These are phyloP conservation scores for Melanerpes formicivorus DNA, from an alignment of 2,113 vertebrate genomes.

Conservation along the genomic window DNA sequence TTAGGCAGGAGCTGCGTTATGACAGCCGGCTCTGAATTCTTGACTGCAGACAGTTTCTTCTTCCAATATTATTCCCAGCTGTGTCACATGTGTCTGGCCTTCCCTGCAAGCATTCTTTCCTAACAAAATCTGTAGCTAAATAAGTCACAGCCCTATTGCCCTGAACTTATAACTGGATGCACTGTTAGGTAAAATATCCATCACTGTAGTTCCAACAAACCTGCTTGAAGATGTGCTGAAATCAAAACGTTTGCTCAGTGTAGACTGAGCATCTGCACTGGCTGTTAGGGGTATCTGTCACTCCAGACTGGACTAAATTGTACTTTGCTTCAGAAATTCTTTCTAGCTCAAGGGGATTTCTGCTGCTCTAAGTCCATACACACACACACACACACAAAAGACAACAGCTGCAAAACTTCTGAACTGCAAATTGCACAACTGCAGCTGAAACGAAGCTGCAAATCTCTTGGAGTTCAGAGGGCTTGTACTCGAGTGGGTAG, in stretches of 20 bases:
- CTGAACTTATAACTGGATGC: background rate
- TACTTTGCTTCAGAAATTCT: slow-evolving; percentile 13
- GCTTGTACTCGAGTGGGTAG: background rate
- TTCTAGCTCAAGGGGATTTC: slow-evolving; percentile 14
- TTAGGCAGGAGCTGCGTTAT: background rate
- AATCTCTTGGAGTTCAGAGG: background rate
- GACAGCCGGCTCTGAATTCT: background rate
- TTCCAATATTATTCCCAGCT: background rate
- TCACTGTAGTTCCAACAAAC: background rate
- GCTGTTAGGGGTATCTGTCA: background rate
- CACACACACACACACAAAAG: background rate
- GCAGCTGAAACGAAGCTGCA: slow-evolving; percentile 25
- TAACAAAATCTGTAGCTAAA: background rate
- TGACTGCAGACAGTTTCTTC: background rate
- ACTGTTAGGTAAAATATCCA: background rate
- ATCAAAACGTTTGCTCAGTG: background rate
- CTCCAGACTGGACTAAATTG: background rate
- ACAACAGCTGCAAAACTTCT: background rate
- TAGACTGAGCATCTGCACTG: background rate
- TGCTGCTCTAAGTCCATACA: background rate
- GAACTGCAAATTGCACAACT: slow-evolving; percentile 28
- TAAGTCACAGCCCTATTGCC: background rate
- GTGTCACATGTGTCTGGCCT: background rate
- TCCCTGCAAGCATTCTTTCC: background rate
- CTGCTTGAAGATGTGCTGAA: background rate